phyloP scores from a whole-genome alignment of 2,113 vertebrate genomes.

The Plotosus lineatus region DNA sequence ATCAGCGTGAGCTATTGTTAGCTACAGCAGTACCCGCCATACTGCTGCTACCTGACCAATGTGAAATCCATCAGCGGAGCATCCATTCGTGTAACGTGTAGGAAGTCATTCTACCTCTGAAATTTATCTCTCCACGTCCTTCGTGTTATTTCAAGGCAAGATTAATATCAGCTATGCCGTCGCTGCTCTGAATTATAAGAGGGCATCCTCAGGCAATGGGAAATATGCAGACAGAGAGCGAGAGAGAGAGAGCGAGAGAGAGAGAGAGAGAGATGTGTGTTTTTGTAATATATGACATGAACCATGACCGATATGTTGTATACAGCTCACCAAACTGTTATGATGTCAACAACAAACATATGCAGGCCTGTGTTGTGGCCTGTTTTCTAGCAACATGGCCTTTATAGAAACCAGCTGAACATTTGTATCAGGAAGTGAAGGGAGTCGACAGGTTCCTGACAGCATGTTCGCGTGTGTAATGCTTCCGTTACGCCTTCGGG shows the following conservation, averaged over 20 bases:
- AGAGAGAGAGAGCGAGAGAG: not conserved
- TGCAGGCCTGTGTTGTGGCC: constrained; percentile 17
- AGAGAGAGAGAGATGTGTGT: constrained; percentile 26
- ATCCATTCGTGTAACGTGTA: constrained; percentile 40
- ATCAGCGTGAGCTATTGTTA: constrained; percentile 48
- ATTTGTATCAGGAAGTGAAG: constrained; percentile 36
- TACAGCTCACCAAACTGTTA: constrained; percentile 41
- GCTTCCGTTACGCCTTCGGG: constrained; percentile 34
- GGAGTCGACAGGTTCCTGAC: constrained; percentile 31
- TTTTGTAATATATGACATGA: constrained; percentile 17
- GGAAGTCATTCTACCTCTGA: constrained; percentile 44
- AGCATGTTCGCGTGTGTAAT: constrained; percentile 38
- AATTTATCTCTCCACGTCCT: constrained; percentile 44
- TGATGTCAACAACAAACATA: constrained; percentile 49
- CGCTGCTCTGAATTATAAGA: constrained; percentile 43
- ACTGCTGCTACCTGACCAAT: constrained; percentile 34
- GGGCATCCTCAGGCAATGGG: constrained; percentile 36
- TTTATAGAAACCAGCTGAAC: constrained; percentile 32
- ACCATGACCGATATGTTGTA: constrained; percentile 16
- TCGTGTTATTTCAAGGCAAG: constrained; percentile 51
- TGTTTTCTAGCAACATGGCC: constrained; percentile 28
- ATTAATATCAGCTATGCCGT: constrained; percentile 47
- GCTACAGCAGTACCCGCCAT: constrained; percentile 18
- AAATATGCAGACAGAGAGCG: constrained; percentile 20
- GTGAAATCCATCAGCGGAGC: constrained; percentile 52